Conservation (phyloP, 2,888 invertebrate genomes). For the Sphecodes monilicornis region DNA sequence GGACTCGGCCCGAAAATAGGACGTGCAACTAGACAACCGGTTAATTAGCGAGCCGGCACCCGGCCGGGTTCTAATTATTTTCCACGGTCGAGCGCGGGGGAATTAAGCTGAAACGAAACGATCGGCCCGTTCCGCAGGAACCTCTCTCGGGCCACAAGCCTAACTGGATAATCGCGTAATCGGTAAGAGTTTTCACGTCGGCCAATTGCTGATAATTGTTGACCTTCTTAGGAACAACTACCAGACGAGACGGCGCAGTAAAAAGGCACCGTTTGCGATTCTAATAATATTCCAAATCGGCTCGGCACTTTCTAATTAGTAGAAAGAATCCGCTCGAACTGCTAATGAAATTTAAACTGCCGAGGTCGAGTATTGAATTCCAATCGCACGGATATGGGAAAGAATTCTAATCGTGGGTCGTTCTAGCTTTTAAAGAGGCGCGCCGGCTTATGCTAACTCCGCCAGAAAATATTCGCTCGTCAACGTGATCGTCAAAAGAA, state of each 20-base stretch:
- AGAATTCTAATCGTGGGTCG: not conserved
- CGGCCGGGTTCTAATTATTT: constrained; percentile 29
- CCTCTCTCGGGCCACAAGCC: not conserved
- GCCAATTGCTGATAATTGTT: constrained; percentile 15
- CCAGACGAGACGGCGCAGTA: not conserved
- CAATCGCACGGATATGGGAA: not conserved
- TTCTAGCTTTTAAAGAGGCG: too few relatives aligned
- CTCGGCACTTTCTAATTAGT: not conserved
- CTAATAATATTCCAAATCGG: not conserved
- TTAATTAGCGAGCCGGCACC: constrained; percentile 23
- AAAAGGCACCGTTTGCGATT: not conserved
- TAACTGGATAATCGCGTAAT: constrained; percentile 38
- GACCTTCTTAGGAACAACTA: constrained; percentile 7
- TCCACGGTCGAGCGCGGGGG: constrained; percentile 12
- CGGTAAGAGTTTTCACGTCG: constrained; percentile 10
- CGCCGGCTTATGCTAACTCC: not conserved
- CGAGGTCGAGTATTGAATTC: not conserved
- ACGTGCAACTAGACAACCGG: constrained; percentile 27
- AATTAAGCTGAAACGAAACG: constrained; percentile 21
- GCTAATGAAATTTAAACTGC: not conserved
- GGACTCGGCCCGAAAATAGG: constrained; percentile 20
- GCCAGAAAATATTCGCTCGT: not conserved
- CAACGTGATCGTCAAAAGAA: too few relatives aligned
- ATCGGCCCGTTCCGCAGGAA: constrained; percentile 11
- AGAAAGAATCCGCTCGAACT: not conserved